phyloP scores from a whole-genome alignment of 2,113 vertebrate genomes.

The Callipepla californica region DNA sequence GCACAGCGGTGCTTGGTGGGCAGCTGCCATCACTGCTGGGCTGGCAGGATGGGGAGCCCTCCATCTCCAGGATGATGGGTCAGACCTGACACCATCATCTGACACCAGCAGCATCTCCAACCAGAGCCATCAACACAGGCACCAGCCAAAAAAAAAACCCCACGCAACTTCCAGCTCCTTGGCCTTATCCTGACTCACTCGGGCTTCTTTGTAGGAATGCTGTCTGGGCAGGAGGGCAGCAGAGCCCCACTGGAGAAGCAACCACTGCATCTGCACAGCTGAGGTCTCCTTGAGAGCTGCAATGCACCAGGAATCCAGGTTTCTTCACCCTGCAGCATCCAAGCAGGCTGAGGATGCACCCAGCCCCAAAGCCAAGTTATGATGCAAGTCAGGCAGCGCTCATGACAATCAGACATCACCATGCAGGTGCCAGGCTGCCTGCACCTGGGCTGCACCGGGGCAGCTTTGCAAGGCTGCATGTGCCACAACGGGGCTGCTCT shows the following conservation, averaged over 20 bases:
- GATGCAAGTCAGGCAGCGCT: constrained; percentile 42
- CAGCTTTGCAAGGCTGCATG: not conserved
- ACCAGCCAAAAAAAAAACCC: not conserved
- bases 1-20: not conserved
- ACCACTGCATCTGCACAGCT: fast-evolving
- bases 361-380: fast-evolving
- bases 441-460: constrained; percentile 45
- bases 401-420: not conserved
- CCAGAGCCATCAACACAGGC: not conserved
- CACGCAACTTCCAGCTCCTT: not conserved
- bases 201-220: fast-evolving
- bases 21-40: not conserved
- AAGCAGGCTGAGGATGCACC: not conserved
- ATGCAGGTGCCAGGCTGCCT: constrained; percentile 46
- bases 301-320: fast-evolving
- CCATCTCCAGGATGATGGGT: not conserved
- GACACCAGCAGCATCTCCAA: not conserved
- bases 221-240: fast-evolving
- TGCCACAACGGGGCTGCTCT: not conserved
- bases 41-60: not conserved
- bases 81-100: not conserved
- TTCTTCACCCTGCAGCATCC: fast-evolving
- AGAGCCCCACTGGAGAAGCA: not conserved
- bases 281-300: fast-evolving
- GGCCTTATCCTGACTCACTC: fast-evolving